phyloP scores from a whole-genome alignment of 2,113 vertebrate genomes.

The Petaurus breviceps region DNA sequence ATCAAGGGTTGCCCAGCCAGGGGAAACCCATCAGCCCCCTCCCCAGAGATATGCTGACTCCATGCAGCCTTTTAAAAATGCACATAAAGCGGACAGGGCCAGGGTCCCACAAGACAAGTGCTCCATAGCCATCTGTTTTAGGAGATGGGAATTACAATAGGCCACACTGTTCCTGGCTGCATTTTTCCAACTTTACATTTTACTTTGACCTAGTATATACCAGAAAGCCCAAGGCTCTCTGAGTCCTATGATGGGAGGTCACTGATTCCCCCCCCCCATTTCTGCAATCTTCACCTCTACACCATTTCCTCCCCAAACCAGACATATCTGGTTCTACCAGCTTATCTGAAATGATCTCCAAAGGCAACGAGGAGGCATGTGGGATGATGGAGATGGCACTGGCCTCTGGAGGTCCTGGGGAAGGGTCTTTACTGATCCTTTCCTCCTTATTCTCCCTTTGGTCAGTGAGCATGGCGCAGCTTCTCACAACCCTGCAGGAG shows the following conservation, averaged over 20 bases:
- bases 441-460: neutral
- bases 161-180: neutral
- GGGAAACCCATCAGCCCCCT: neutral
- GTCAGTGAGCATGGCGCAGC: neutral
- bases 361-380: too few relatives aligned
- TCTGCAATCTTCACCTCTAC: neutral
- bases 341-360: neutral
- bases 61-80: neutral
- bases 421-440: neutral
- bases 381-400: neutral
- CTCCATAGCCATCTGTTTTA: neutral
- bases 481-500: neutral
- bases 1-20: neutral
- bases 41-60: neutral
- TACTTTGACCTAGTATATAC: neutral
- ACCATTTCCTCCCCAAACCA: neutral
- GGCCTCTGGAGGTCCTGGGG: neutral
- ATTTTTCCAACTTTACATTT: neutral
- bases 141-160: neutral
- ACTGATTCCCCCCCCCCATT: neutral
- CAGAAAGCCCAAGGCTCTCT: neutral
- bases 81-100: neutral
- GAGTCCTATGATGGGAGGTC: neutral
- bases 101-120: neutral
- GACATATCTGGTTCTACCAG: neutral